Evolutionary conservation across 2,113 vertebrate species (phyloP).

Genomic region (Trichechus manatus): DNA sequence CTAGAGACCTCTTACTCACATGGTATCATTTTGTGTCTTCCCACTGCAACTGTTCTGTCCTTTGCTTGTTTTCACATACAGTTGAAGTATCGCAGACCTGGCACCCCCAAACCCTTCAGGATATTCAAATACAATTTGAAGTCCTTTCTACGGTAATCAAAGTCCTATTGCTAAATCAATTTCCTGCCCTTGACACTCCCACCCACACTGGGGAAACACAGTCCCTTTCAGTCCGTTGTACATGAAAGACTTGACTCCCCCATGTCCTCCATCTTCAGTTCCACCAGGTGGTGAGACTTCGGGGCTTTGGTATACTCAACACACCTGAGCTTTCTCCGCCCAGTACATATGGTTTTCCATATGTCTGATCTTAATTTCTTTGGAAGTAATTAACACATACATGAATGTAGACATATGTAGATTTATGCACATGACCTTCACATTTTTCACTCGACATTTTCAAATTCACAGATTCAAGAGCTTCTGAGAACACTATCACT

Average conservation of each 20-base stretch:
- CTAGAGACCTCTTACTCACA: neutral
- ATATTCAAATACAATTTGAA: conserved; percentile 59
- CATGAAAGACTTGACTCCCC: neutral
- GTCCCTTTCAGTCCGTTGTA: neutral
- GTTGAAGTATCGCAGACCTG: neutral
- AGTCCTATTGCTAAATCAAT: conserved; percentile 21
- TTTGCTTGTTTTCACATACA: neutral
- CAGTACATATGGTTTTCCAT: conserved; percentile 76
- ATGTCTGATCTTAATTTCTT: conserved; percentile 74
- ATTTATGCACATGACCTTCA: conserved; percentile 81
- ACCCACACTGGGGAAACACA: conserved; percentile 4
- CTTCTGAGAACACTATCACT: conserved; percentile 53
- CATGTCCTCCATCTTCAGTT: neutral
- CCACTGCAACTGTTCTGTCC: neutral
- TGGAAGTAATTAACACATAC: conserved; percentile 78
- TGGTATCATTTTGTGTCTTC: neutral
- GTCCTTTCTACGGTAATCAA: conserved; percentile 34
- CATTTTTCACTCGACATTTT: conserved; percentile 75
- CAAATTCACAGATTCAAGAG: conserved; percentile 67
- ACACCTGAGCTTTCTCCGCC: conserved; percentile 66
- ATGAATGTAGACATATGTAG: conserved; percentile 77
- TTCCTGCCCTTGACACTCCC: neutral
- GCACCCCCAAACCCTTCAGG: neutral
- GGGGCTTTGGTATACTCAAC: neutral
- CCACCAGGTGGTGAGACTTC: neutral